Percentiles rank a stretch among this genome's conserved stretches.
These are phyloP conservation scores for Cranoglanis bouderius DNA, from an alignment of 2,113 vertebrate genomes.

Conservation along the genomic window DNA sequence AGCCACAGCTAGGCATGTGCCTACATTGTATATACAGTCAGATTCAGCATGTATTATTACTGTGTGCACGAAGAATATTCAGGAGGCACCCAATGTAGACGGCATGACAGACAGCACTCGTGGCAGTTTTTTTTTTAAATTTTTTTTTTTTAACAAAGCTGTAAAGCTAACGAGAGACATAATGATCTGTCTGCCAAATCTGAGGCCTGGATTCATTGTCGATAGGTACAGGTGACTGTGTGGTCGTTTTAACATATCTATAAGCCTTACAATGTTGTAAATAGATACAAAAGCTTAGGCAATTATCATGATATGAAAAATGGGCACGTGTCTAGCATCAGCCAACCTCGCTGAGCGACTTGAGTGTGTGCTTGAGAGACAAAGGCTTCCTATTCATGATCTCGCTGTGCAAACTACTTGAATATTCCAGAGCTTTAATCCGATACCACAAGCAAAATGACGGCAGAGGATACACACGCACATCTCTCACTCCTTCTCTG, in stretches of 20 bases:
- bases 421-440: conserved; percentile 77
- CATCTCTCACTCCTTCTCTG: not conserved
- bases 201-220: not conserved
- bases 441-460: conserved; percentile 64
- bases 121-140: not conserved
- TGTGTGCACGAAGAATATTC: not conserved
- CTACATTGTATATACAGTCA: not conserved
- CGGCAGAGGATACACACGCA: conserved; percentile 46
- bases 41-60: not conserved
- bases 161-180: conserved; percentile 7
- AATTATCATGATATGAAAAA: not conserved
- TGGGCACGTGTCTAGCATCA: conserved; percentile 35
- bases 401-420: conserved; percentile 71
- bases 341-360: conserved; percentile 59
- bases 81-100: not conserved
- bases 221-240: not conserved
- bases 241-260: conserved; percentile 23
- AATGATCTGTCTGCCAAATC: not conserved
- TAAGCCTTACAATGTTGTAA: not conserved
- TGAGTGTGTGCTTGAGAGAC: conserved; percentile 20
- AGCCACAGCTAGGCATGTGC: not conserved
- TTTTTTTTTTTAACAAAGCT: conserved; percentile 11
- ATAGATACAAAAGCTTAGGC: not conserved
- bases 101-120: not conserved
- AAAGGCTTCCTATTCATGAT: conserved; percentile 53